phyloP scores from a whole-genome alignment of 2,113 vertebrate species.

The Callithrix jacchus region DNA sequence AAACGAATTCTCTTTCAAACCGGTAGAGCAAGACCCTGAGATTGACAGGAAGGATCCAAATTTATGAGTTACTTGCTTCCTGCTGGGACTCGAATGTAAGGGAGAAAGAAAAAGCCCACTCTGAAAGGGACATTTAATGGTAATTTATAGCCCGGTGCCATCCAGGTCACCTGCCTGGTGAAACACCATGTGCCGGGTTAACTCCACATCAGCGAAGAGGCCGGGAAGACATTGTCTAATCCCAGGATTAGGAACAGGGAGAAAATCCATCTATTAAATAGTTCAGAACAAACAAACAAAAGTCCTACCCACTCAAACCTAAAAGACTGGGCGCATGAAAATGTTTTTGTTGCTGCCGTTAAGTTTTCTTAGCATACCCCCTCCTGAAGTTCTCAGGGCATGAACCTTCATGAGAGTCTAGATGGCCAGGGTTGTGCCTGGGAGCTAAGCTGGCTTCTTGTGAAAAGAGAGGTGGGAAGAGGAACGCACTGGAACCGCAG shows the following conservation, averaged over 20 bases:
- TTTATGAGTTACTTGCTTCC: conserved; percentile 79
- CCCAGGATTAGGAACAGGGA: not conserved
- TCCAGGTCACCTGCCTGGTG: conserved; percentile 61
- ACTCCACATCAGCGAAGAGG: not conserved
- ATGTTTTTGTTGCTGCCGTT: not conserved
- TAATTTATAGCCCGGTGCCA: conserved; percentile 74
- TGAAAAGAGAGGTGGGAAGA: not conserved
- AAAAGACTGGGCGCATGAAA: not conserved
- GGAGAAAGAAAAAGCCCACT: conserved; percentile 54
- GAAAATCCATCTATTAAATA: not conserved
- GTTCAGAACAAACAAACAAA: not conserved
- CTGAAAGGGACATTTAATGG: conserved; percentile 59
- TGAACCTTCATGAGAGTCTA: not conserved
- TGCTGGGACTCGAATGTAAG: conserved; percentile 80
- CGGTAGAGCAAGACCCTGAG: conserved; percentile 65
- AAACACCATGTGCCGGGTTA: conserved; percentile 19
- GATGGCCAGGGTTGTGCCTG: not conserved
- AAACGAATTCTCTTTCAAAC: conserved; percentile 77
- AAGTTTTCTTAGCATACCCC: not conserved
- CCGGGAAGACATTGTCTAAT: conserved; percentile 7
- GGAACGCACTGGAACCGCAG: not conserved
- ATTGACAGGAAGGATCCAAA: conserved; percentile 80
- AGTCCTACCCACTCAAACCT: not conserved
- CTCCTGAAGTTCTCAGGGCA: not conserved
- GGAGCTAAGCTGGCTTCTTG: not conserved